These are phyloP conservation scores for Gymnocypris eckloni DNA, from an alignment of 2,797 vertebrate genomes.

Conservation along the genomic window DNA sequence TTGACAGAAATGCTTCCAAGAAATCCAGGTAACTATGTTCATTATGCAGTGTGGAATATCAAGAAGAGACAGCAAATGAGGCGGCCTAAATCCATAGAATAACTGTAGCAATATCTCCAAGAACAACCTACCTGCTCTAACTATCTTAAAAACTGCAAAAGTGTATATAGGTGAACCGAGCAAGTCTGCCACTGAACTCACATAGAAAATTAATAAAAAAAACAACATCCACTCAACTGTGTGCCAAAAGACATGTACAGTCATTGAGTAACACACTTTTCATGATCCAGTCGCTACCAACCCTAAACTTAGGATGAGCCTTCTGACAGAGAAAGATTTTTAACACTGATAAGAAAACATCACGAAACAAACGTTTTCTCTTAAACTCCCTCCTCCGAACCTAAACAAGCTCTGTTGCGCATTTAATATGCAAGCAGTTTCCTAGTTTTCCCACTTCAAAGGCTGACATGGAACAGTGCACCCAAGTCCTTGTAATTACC, in stretches of 20 bases:
- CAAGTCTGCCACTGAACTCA: background rate
- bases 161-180: background rate
- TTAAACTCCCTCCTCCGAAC: conserved; percentile 11
- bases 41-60: background rate
- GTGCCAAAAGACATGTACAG: background rate
- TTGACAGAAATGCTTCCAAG: background rate
- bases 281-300: conserved; percentile 1
- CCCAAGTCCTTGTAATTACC: conserved; percentile 57
- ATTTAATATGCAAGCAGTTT: conserved; percentile 57
- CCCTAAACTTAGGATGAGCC: background rate
- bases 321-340: background rate
- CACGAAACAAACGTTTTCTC: conserved; percentile 28
- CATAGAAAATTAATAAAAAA: background rate
- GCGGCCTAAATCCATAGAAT: background rate
- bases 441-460: conserved; percentile 54
- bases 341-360: conserved; percentile 28
- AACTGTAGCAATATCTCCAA: background rate
- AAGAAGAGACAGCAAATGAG: background rate
- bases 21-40: background rate
- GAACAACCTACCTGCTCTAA: background rate
- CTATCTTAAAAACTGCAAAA: background rate
- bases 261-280: conserved; percentile 8
- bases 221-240: background rate
- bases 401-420: conserved; percentile 35
- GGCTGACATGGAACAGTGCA: conserved; percentile 49